Evolutionary conservation across 2,888 invertebrate genomes (phyloP), one percentile per base, ranked within the genome.

Genomic region (Eupithecia subumbrata): DNA sequence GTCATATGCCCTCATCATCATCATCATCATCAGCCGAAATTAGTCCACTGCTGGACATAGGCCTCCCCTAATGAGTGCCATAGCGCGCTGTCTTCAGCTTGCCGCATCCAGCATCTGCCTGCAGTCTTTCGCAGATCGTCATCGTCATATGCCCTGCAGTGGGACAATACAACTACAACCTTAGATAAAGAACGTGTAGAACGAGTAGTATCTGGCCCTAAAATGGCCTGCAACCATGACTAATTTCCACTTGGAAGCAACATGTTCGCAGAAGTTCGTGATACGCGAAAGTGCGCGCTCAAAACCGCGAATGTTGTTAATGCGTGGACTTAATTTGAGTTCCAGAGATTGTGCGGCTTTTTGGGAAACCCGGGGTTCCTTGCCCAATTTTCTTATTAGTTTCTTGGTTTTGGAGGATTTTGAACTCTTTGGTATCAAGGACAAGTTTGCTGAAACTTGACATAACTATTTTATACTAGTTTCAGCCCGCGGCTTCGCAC

Each of bases 241-340:
- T 37, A n/a, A 5, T 37, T 40, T 67, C 66, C 40, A 0, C 1
- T 2, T 37, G 9, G 66, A 40, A 67, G 34, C 37, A 67, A 40
- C 66, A 22, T n/a, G 66, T 66, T 67, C 12, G 4, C 22, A n/a
- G 66, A 40, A 67, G 66, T 66, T 66, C 18, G 66, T 25, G 52
- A 68, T 73, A 67, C 56, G 34, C 43, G 48, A 40, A 64, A 71
- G 71, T 73, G 73, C 52, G 71, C 71, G 70, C n/a, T 22, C 73
- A 74, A 78, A 73, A 79, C 79, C 78, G 48, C 78, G 74, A 78
- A 78, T 75, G 68, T 72, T 73, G 25, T 67, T 73, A 72, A 64
- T 75, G 70, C 70, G 56, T 67, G n/a, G 70, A 76, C 74, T 76
- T 77, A 74, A 76, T 76, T 73, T 71, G 70, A 56, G 40, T 73